Evolutionary conservation across 1,140 invertebrate species (phyloP).

Genomic region (Leptinotarsa defecta): DNA sequence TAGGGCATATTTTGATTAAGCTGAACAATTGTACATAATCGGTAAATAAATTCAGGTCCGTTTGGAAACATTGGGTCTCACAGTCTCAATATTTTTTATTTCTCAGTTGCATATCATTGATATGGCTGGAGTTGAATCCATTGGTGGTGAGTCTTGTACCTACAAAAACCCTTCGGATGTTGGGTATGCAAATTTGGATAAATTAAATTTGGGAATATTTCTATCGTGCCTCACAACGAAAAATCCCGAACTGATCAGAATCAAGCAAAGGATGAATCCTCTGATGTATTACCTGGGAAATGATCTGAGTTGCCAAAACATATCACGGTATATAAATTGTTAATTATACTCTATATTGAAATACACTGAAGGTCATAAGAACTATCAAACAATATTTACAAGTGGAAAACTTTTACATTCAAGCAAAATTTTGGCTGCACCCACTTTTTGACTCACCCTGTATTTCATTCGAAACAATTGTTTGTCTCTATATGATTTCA

Average conservation of each 20-base stretch:
- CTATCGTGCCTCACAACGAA: slow-evolving; percentile 44
- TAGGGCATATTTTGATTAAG: too few species aligned
- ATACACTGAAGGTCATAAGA: too few species aligned
- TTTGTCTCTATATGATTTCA: too few species aligned
- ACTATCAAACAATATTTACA: too few species aligned
- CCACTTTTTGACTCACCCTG: too few species aligned
- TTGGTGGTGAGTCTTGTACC: slow-evolving; percentile 35
- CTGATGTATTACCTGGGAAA: slow-evolving; percentile 46
- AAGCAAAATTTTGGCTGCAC: too few species aligned
- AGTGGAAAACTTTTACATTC: too few species aligned
- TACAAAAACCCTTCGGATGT: slow-evolving; percentile 45
- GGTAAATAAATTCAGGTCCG: too few species aligned
- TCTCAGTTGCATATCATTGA: slow-evolving; percentile 52
- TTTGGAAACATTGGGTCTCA: too few species aligned
- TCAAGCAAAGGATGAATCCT: slow-evolving; percentile 45
- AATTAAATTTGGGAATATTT: slow-evolving; percentile 51
- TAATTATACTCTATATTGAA: too few species aligned
- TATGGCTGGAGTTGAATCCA: slow-evolving; percentile 47
- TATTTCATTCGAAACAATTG: too few species aligned
- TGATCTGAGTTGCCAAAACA: slow-evolving; percentile 40
- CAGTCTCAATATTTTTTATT: neutral
- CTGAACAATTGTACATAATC: too few species aligned
- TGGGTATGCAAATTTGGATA: slow-evolving; percentile 47
- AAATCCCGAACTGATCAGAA: slow-evolving; percentile 38
- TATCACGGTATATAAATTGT: slow-evolving; percentile 36